These are phyloP conservation scores for Cygnus buccinator DNA, from an alignment of 2,113 vertebrate genomes.

Conservation along the genomic window DNA sequence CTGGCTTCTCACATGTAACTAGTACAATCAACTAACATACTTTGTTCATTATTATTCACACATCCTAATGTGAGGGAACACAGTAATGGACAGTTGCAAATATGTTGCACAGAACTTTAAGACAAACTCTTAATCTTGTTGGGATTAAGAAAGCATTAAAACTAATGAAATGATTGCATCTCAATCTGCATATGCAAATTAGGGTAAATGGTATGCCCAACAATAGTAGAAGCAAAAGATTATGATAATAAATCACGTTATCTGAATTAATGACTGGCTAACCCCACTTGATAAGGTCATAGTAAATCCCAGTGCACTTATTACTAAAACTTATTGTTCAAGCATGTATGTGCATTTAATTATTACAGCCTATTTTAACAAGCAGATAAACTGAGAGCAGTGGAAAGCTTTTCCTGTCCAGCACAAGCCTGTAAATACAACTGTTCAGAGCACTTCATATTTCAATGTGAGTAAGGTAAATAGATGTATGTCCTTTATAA, in stretches of 20 bases:
- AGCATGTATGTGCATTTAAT: constrained; percentile 49
- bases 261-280: constrained; percentile 75
- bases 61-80: constrained; percentile 9
- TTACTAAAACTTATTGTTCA: constrained; percentile 64
- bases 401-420: background rate
- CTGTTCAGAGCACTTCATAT: background rate
- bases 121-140: constrained; percentile 46
- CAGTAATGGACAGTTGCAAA: constrained; percentile 23
- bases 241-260: constrained; percentile 68
- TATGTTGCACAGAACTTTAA: constrained; percentile 15
- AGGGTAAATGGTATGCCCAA: constrained; percentile 37
- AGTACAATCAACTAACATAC: background rate
- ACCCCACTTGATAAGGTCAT: constrained; percentile 71
- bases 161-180: constrained; percentile 69
- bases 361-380: constrained; percentile 51
- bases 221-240: constrained; percentile 53
- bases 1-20: background rate
- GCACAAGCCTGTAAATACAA: background rate
- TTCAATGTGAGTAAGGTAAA: background rate
- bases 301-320: constrained; percentile 39
- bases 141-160: constrained; percentile 71
- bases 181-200: constrained; percentile 72
- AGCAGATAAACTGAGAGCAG: constrained; percentile 28
- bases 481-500: background rate
- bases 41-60: constrained; percentile 18